Base-by-base conservation (phyloP, 2,113 vertebrate species). In the Nannospalax galili region DNA sequence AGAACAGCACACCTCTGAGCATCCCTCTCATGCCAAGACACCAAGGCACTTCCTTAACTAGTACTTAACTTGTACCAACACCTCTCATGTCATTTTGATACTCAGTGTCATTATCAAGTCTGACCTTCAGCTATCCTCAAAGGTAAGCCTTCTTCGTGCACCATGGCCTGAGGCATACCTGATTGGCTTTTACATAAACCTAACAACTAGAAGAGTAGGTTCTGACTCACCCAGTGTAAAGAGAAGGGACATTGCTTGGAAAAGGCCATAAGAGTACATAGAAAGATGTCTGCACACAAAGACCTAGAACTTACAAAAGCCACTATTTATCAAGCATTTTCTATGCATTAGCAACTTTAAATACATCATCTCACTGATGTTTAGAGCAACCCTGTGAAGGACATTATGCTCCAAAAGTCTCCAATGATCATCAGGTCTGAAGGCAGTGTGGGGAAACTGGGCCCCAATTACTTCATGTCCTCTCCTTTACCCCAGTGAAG, bases 31-130 rank as follows among this genome's bases (percentile, higher is more conserved):
- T 37, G 16, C 40, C 24, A 7, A 52, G 58, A 82, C 30, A 73
- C 32, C 60, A n/a, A 80, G 79, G 56, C 15, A 84, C 58, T 86
- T 93, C 74, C 82, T 78, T 88, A 72, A 87, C 40, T 80, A 92
- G 14, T 88, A 32, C 72, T 24, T 95, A 93, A 74, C 40, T 75
- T 22, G 3, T 69, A 40, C 45, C 58, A 64, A 40, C 17, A 92
- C 52, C 72, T 75, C 8, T 48, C 58, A 20, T 40, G n/a, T 87
- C 74, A 94, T 64, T 70, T 40, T 82, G n/a, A 72, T 75, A 72
- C 80, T 92, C 37, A 60, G 19, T 82, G 9, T 75, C 58, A 70
- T n/a, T 48, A 80, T 89, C 62, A 82, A 64, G 35, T 93, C 30
- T 87, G 45, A 90, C 85, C 40, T 84, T 82, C 30, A 56, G 19